Evolutionary conservation across 2,888 invertebrate species (phyloP), one percentile per base, ranked within the genome.

Genomic region (Pharmacophagus antenor): DNA sequence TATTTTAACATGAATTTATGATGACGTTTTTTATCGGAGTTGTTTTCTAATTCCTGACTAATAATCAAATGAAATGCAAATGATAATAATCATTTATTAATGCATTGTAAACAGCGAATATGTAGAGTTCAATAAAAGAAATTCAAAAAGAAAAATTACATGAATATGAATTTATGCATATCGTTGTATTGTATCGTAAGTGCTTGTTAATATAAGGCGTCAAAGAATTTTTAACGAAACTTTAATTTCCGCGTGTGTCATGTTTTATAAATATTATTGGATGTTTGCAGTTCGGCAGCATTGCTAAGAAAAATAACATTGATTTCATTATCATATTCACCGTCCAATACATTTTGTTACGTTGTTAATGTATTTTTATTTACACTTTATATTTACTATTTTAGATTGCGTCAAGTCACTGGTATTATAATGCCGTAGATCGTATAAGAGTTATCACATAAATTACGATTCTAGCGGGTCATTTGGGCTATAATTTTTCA

Each of bases 11-110:
- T 27, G 27, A 27, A 31, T 15, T 31, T 15, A 15, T 31, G 31
- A 31, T 31, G 27, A 27, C 1, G 2, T 31, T 10, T 15, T 10
- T 23, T 25, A 49, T 20, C 41, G 49, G 23, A 41, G 6, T 22
- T 42, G 27, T n/a, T n/a, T n/a, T n/a, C n/a, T n/a, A n/a, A n/a
- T 1, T 53, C 53, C 42, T 58, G 58, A 58, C 53, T 42, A 37
- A 17, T 27, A 5, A 23, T 58, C 23, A 47, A 52, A 25, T 46
- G 17, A 23, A 52, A 41, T 37, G 21, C 20, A 15, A 20, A 47
- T 52, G 23, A 48, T 4, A 48, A 41, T 53, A 47, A 52, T 37
- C 37, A 37, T 37, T n/a, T 37, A 31, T 31, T 37, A n/a, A 12
- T 10, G 12, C 12, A 12, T 37, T 37, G 37, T 15, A 37, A 37